Evolutionary conservation across 1,140 invertebrate species (phyloP).

Genomic region (Aphaenogaster rudis): DNA sequence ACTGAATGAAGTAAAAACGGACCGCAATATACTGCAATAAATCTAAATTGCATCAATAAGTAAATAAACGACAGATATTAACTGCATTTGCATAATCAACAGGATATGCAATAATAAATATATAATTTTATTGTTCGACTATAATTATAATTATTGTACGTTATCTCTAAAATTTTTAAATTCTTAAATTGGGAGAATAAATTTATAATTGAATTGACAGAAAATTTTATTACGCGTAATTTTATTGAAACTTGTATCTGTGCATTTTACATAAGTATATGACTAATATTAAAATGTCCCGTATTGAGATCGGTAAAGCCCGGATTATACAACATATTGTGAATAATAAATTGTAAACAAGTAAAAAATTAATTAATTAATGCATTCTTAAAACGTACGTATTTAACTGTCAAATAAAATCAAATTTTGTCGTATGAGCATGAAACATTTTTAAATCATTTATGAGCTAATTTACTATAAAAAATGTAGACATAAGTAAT

Average conservation of each 20-base stretch:
- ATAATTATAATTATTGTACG: constrained; percentile 1
- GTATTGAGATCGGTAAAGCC: not conserved
- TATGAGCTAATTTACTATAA: constrained; percentile 1
- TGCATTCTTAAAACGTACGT: not conserved
- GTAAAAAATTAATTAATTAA: not conserved
- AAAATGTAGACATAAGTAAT: not conserved
- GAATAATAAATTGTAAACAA: not conserved
- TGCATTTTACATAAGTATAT: not conserved
- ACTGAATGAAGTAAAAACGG: constrained; percentile 23
- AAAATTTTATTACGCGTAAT: not conserved
- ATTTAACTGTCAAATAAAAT: constrained; percentile 17
- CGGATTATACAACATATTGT: not conserved
- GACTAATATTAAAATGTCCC: not conserved
- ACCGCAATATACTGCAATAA: not conserved
- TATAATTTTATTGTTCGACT: not conserved
- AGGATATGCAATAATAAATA: not conserved
- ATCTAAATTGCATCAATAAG: not conserved
- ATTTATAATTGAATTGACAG: not conserved
- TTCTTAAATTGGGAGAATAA: not conserved
- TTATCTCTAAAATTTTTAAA: not conserved
- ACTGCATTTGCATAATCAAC: not conserved
- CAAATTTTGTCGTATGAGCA: constrained; percentile 2
- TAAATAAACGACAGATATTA: constrained; percentile 18
- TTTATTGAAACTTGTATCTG: constrained; percentile 15
- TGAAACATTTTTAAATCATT: constrained; percentile 5